A percentile compares a stretch with the other conserved stretches of the same genome.
Evolutionary conservation across 2,888 invertebrate genomes (phyloP).

Genomic region (Caenorhabditis parvicauda): DNA sequence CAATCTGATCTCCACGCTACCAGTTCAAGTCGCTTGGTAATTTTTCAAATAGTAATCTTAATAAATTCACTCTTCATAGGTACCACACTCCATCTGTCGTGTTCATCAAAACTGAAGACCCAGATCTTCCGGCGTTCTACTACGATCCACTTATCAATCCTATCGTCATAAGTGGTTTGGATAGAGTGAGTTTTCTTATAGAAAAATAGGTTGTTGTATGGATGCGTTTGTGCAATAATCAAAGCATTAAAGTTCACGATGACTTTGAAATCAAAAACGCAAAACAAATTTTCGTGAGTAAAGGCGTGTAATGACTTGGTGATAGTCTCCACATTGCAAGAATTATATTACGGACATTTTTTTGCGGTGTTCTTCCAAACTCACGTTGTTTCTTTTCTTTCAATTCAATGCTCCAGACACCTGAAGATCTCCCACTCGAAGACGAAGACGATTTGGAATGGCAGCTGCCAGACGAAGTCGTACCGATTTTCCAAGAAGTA

Average conservation of each 20-base stretch:
- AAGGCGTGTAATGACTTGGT: not conserved
- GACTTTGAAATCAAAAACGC: too few species aligned
- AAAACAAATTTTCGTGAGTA: too few species aligned
- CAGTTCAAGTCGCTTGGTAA: conserved; percentile 96
- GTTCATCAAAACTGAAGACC: conserved; percentile 99
- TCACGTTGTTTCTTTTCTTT: too few species aligned
- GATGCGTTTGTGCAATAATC: too few species aligned
- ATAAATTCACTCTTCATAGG: conserved; percentile 69
- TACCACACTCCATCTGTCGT: conserved; percentile 99
- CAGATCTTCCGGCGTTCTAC: conserved; percentile 97
- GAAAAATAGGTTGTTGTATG: not conserved
- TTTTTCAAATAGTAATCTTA: conserved; percentile 57
- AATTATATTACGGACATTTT: too few species aligned
- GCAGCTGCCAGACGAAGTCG: conserved; percentile 82
- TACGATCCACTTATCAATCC: conserved; percentile 99
- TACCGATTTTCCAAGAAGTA: conserved; percentile 79
- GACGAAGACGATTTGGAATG: conserved; percentile 83
- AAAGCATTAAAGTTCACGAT: too few species aligned
- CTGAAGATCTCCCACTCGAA: conserved; percentile 84
- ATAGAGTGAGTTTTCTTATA: conserved; percentile 51
- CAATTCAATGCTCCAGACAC: conserved; percentile 34
- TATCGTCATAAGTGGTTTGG: conserved; percentile 86
- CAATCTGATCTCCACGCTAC: conserved; percentile 76
- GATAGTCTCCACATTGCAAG: not conserved
- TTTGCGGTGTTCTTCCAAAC: too few species aligned